phyloP scores from a whole-genome alignment of 2,888 invertebrate genomes.

The Caenorhabditis japonica region DNA sequence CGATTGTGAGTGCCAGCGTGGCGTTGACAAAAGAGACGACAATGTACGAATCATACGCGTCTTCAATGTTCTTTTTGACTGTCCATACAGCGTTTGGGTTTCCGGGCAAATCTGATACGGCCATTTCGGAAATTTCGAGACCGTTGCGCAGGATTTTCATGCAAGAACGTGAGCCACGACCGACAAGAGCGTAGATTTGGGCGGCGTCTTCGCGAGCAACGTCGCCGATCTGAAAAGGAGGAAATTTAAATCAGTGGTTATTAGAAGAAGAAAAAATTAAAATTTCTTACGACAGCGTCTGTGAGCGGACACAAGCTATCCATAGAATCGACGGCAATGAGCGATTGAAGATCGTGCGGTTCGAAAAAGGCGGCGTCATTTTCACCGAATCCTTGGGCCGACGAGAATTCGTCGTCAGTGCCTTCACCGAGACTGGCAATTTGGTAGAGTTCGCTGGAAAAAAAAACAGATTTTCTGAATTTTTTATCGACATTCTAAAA shows the following conservation, averaged over 20 bases:
- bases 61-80: slow-evolving; percentile 93
- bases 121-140: slow-evolving; percentile 97
- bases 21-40: slow-evolving; percentile 99
- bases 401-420: slow-evolving; percentile 97
- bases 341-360: slow-evolving; percentile 90
- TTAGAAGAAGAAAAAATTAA: not conserved
- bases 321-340: slow-evolving; percentile 88
- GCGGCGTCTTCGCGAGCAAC: slow-evolving; percentile 97
- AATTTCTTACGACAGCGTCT: slow-evolving; percentile 52
- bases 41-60: slow-evolving; percentile 98
- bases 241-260: not conserved
- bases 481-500: too few relatives aligned
- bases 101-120: slow-evolving; percentile 98
- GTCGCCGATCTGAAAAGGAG: slow-evolving; percentile 79
- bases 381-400: slow-evolving; percentile 86
- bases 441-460: slow-evolving; percentile 91
- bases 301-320: slow-evolving; percentile 69
- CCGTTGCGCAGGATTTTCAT: slow-evolving; percentile 90
- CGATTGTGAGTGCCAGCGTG: slow-evolving; percentile 97
- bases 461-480: not conserved
- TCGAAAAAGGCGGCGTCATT: slow-evolving; percentile 99
- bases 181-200: slow-evolving; percentile 95
- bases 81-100: slow-evolving; percentile 99
- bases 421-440: slow-evolving; percentile 99
- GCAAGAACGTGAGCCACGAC: slow-evolving; percentile 93